Evolutionary conservation across 2,888 invertebrate genomes (phyloP), one percentile per base, ranked within the genome.

Genomic region (Rambutsinella grinnellia): DNA sequence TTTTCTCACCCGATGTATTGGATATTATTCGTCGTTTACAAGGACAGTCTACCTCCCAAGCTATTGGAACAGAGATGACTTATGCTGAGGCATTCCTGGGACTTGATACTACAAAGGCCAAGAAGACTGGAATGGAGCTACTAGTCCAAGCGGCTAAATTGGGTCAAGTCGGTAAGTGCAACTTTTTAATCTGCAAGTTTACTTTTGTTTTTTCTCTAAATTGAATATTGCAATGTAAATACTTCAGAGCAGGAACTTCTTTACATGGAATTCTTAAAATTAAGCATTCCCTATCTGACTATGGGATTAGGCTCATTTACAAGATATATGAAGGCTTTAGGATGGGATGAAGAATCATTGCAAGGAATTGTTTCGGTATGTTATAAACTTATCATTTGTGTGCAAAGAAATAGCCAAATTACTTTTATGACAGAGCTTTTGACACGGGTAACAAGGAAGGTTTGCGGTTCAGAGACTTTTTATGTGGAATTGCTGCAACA

Each of bases 401-500:
- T 26, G 24, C 26, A 15, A 53, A 72, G 24, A 70, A 56, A 15
- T 56, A 21, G 10, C 17, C 49, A 49, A 47, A 36, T 65, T 23
- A 54, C 61, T 10, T 44, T 15, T 72, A 36, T 36, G 13, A 49
- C 79, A 90, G 91, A 84, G 88, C 91, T 2, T 91, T 91, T 51
- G 91, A 91, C 85, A 82, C 89, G 23, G 86, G 86, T 1, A 86
- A 87, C 3, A 86, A 89, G 63, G 87, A 87, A 17, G 90, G 89
- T 1, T 84, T 92, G 19, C 88, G 90, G 0, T 90, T 89, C 83
- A 84, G 87, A 60, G 91, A 92, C 84, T 86, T 90, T 78, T 84
- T 92, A 79, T 86, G 90, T 79, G 91, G 92, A 85, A 82, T 90
- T 27, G 91, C 92, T 1, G 90, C 91, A 0, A 85, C 91, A 80